Percentiles rank a stretch among this genome's conserved stretches.
Conservation (phyloP, 2,888 invertebrate species). For the Catocala nupta region DNA sequence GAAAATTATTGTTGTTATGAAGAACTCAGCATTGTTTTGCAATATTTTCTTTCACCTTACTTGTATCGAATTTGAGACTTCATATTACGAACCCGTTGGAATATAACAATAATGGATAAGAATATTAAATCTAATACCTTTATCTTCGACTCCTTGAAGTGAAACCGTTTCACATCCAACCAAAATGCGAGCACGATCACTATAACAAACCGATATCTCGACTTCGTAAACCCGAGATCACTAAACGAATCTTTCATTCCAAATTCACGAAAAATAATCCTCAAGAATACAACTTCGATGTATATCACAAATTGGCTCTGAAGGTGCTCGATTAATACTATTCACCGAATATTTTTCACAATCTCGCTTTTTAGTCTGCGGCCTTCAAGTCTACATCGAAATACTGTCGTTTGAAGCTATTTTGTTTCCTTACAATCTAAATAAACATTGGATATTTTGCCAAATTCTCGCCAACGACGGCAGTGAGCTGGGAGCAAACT, state of each 20-base stretch:
- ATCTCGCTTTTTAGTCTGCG: slow-evolving; percentile 10
- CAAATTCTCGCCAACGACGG: slow-evolving; percentile 49
- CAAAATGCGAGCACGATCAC: slow-evolving; percentile 46
- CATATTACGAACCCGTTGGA: no score
- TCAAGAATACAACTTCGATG: background rate
- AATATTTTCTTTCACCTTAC: no score
- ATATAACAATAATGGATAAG: no score
- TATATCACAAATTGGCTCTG: background rate
- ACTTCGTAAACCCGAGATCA: slow-evolving; percentile 28
- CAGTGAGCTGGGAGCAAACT: slow-evolving; percentile 27
- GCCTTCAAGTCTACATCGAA: slow-evolving; percentile 19
- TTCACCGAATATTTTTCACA: slow-evolving; percentile 4
- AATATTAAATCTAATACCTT: slow-evolving; percentile 15
- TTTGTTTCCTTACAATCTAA: slow-evolving; percentile 35
- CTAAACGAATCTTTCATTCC: slow-evolving; percentile 43
- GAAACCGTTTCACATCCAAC: slow-evolving; percentile 45
- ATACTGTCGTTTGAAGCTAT: slow-evolving; percentile 24
- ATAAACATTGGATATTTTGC: slow-evolving; percentile 45
- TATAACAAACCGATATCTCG: slow-evolving; percentile 44
- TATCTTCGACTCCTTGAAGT: slow-evolving; percentile 12
- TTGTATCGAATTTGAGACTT: no score
- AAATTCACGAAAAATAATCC: slow-evolving; percentile 8
- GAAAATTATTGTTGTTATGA: no score
- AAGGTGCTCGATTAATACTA: background rate
- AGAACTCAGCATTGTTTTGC: no score